A percentile compares a stretch with the other conserved stretches of the same genome.
These are phyloP conservation scores for Acromyrmex heyeri DNA, from an alignment of 1,140 invertebrate species.

Conservation along the genomic window DNA sequence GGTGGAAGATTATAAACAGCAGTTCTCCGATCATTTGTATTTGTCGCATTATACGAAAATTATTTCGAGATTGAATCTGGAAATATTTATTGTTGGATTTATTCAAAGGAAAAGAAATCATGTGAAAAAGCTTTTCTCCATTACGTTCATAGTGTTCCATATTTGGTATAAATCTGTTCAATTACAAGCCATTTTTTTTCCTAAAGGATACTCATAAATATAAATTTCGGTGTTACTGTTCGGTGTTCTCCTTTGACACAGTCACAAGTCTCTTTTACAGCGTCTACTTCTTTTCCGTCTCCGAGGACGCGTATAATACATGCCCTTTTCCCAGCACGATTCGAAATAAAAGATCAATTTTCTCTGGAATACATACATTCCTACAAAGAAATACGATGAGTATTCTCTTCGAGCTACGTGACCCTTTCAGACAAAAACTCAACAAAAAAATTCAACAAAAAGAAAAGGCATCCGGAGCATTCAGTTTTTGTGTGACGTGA, in stretches of 20 bases:
- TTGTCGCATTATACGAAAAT: slow-evolving; percentile 6
- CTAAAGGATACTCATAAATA: slow-evolving; percentile 50
- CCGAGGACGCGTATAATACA: neutral
- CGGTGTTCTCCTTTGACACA: neutral
- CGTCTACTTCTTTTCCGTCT: neutral
- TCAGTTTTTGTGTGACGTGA: neutral
- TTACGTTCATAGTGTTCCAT: neutral
- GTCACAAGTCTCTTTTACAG: neutral
- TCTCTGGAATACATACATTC: slow-evolving; percentile 25
- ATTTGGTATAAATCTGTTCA: neutral
- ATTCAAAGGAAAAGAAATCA: neutral
- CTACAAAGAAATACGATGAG: neutral
- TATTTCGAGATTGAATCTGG: slow-evolving; percentile 33
- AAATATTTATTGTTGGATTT: slow-evolving; percentile 20
- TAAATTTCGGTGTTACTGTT: slow-evolving; percentile 51
- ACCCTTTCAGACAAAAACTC: neutral
- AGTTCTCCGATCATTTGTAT: neutral
- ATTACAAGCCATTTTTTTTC: neutral
- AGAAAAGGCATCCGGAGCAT: neutral
- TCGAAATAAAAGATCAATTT: slow-evolving; percentile 40
- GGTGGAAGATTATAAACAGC: slow-evolving; percentile 18
- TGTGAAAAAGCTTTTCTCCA: neutral
- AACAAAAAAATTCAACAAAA: slow-evolving; percentile 6
- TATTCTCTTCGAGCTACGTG: slow-evolving; percentile 1
- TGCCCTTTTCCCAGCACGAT: neutral